A percentile compares a stretch with the other conserved stretches of the same genome.
Evolutionary conservation across 2,888 invertebrate species (phyloP).

Genomic region (Junonia oenone): DNA sequence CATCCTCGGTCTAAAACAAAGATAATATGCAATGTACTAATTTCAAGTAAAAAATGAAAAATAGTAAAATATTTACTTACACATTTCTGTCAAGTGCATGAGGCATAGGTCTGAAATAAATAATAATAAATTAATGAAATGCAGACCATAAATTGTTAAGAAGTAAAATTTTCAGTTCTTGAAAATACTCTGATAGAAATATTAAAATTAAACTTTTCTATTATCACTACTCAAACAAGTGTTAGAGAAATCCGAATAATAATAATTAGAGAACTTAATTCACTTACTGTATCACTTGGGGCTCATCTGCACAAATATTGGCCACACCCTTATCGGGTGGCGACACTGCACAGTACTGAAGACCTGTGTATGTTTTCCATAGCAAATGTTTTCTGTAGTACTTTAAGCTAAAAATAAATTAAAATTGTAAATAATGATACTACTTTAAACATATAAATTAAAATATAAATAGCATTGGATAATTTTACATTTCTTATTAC

Average conservation of each 20-base stretch:
- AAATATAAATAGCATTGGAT: no score
- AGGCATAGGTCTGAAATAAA: constrained; percentile 59
- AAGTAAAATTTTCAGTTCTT: no score
- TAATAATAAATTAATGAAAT: no score
- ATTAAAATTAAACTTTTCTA: no score
- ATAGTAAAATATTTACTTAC: constrained; percentile 45
- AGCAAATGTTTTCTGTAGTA: constrained; percentile 88
- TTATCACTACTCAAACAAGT: no score
- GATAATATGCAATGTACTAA: constrained; percentile 8
- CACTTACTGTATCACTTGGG: constrained; percentile 86
- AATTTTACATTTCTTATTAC: no score
- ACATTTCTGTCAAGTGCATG: constrained; percentile 68
- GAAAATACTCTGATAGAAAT: no score
- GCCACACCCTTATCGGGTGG: constrained; percentile 82
- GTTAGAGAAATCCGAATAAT: not conserved
- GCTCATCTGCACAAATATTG: constrained; percentile 82
- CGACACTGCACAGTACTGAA: constrained; percentile 92
- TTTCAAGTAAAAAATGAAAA: not conserved
- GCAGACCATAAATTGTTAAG: no score
- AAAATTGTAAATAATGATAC: no score
- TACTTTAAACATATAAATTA: not conserved
- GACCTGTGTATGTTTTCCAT: constrained; percentile 91
- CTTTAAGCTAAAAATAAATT: constrained; percentile 69
- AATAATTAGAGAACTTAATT: not conserved
- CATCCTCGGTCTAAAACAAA: constrained; percentile 86